Conservation (phyloP, 2,888 invertebrate genomes). For the Drosophila limbata region DNA sequence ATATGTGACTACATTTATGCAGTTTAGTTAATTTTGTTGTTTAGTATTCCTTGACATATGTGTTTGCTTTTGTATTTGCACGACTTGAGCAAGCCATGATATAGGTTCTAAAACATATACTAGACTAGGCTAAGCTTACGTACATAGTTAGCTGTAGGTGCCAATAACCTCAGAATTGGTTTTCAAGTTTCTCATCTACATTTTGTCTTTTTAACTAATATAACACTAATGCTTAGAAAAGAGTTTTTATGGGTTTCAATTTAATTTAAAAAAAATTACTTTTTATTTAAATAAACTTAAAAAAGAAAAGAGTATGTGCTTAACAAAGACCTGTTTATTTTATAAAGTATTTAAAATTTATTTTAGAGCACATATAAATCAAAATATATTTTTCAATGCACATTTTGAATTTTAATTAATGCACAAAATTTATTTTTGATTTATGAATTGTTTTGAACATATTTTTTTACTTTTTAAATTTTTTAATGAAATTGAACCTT, state of each 20-base stretch:
- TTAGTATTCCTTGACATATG: not conserved
- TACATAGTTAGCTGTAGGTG: slow-evolving; percentile 65
- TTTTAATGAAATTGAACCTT: not conserved
- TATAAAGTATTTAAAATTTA: too few species aligned
- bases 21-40: slow-evolving; percentile 32
- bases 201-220: slow-evolving; percentile 16
- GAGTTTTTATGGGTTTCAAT: not conserved
- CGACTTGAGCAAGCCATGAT: slow-evolving; percentile 61
- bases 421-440: not conserved
- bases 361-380: too few species aligned
- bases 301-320: too few species aligned
- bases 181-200: slow-evolving; percentile 45
- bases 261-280: too few species aligned
- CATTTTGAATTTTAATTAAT: not conserved
- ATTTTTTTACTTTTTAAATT: not conserved
- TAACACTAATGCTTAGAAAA: not conserved
- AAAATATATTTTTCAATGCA: not conserved
- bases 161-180: slow-evolving; percentile 79
- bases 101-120: slow-evolving; percentile 52
- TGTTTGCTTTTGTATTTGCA: slow-evolving; percentile 39
- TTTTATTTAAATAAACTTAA: too few species aligned
- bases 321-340: too few species aligned
- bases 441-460: not conserved
- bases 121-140: slow-evolving; percentile 31
- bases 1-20: slow-evolving; percentile 12